These are phyloP conservation scores for Zoanthus solanderi DNA, from an alignment of 92 coral and sea anemone species.

Conservation along the genomic window DNA sequence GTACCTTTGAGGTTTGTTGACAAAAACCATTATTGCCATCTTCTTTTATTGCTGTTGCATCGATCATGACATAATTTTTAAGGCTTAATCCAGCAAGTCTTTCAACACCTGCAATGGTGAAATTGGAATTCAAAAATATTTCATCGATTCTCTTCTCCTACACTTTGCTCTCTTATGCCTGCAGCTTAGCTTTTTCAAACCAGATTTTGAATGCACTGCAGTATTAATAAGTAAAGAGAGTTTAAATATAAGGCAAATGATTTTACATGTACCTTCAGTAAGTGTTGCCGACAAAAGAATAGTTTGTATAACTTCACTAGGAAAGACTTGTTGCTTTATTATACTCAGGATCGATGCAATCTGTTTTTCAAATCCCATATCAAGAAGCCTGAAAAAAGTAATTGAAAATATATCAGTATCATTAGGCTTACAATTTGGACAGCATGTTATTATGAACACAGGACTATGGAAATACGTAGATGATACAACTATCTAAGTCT, in stretches of 20 bases:
- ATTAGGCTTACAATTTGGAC: too few relatives aligned
- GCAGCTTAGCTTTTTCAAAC: too few relatives aligned
- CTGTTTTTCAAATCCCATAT: slow-evolving; percentile 95
- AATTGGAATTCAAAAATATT: too few relatives aligned
- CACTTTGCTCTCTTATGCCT: too few relatives aligned
- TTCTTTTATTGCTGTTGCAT: slow-evolving; percentile 65
- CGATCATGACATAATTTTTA: slow-evolving; percentile 74
- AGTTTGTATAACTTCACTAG: slow-evolving; percentile 74
- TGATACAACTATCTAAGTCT: too few relatives aligned
- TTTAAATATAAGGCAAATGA: neutral
- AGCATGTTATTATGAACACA: too few relatives aligned
- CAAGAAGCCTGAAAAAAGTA: slow-evolving; percentile 72
- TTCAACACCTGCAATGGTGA: slow-evolving; percentile 75
- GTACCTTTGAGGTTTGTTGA: slow-evolving; percentile 4
- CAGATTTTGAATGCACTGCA: too few relatives aligned
- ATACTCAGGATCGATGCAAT: slow-evolving; percentile 80
- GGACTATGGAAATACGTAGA: too few relatives aligned
- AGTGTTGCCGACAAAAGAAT: slow-evolving; percentile 92
- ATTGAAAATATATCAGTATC: too few relatives aligned
- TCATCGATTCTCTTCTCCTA: too few relatives aligned
- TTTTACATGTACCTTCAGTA: slow-evolving; percentile 69
- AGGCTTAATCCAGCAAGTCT: slow-evolving; percentile 80
- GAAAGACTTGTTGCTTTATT: slow-evolving; percentile 66
- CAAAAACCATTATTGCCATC: neutral
- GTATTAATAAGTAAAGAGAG: neutral